Conservation (phyloP, 1,140 invertebrate species). For the Goniozus legneri region DNA sequence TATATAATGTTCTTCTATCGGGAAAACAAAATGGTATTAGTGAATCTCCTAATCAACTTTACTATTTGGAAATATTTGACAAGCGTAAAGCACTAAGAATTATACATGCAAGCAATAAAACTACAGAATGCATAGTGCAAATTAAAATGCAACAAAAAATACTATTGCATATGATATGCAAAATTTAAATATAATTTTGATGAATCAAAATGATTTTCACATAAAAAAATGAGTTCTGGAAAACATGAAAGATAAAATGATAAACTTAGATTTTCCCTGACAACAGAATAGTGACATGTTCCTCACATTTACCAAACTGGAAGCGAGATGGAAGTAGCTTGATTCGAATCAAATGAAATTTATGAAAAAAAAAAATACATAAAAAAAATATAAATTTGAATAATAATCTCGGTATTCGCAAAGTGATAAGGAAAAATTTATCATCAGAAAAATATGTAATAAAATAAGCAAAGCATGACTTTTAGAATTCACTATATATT, state of each 20-base stretch:
- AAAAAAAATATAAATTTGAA: too few species aligned
- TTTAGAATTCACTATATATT: conserved; percentile 29
- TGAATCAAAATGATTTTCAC: not conserved
- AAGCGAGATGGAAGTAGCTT: conserved; percentile 47
- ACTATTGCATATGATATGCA: conserved; percentile 2
- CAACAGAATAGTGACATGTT: conserved; percentile 37
- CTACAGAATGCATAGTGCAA: not conserved
- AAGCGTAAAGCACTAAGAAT: conserved; percentile 31
- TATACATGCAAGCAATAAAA: conserved; percentile 28
- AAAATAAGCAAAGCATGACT: conserved; percentile 38
- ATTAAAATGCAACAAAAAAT: not conserved
- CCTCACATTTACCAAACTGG: conserved; percentile 49
- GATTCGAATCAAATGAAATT: conserved; percentile 33
- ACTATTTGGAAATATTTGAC: conserved; percentile 3
- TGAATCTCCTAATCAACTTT: not conserved
- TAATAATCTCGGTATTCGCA: too few species aligned
- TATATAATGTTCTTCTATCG: conserved; percentile 45
- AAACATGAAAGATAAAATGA: conserved; percentile 17
- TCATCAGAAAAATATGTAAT: conserved; percentile 29
- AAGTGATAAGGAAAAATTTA: too few species aligned
- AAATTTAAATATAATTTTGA: not conserved
- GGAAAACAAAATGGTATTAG: conserved; percentile 14
- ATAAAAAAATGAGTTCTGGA: conserved; percentile 21
- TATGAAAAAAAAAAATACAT: conserved; percentile 25
- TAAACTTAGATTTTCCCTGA: conserved; percentile 18